These are phyloP conservation scores for Ctenicera cuprea DNA, from an alignment of 2,888 invertebrate species.

Conservation along the genomic window DNA sequence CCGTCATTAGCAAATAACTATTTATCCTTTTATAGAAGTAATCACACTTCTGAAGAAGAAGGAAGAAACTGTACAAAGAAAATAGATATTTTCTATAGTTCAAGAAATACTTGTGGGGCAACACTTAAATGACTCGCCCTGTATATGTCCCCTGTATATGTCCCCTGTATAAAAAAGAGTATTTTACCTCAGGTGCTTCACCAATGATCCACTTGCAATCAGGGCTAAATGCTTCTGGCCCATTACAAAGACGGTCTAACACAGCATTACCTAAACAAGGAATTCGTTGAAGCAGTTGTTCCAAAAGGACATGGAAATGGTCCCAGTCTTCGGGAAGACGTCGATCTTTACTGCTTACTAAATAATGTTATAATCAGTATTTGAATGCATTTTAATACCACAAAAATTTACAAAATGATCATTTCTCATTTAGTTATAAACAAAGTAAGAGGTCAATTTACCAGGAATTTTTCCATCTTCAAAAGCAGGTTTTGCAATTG, in stretches of 20 bases:
- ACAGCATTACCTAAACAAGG: conserved; percentile 85
- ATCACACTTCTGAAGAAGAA: no score
- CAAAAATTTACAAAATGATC: no score
- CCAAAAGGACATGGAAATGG: conserved; percentile 92
- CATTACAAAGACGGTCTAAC: conserved; percentile 89
- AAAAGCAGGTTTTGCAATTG: conserved; percentile 91
- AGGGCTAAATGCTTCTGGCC: conserved; percentile 96
- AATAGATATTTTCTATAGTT: no score
- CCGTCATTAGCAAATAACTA: no score
- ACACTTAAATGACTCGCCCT: no score
- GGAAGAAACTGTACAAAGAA: no score
- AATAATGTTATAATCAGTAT: neutral
- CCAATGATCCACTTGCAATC: conserved; percentile 98
- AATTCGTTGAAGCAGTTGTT: conserved; percentile 88
- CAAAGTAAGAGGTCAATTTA: conserved; percentile 61
- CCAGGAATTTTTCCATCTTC: conserved; percentile 83
- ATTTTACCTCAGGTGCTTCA: conserved; percentile 89
- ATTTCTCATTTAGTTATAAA: no score
- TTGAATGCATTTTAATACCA: no score
- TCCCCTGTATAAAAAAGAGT: neutral
- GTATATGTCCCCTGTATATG: no score
- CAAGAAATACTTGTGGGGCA: no score
- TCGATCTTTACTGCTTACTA: conserved; percentile 79
- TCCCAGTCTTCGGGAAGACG: conserved; percentile 95
- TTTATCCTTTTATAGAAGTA: no score